Base-by-base conservation (phyloP, 2,888 invertebrate species). In the Terebella lapidaria region DNA sequence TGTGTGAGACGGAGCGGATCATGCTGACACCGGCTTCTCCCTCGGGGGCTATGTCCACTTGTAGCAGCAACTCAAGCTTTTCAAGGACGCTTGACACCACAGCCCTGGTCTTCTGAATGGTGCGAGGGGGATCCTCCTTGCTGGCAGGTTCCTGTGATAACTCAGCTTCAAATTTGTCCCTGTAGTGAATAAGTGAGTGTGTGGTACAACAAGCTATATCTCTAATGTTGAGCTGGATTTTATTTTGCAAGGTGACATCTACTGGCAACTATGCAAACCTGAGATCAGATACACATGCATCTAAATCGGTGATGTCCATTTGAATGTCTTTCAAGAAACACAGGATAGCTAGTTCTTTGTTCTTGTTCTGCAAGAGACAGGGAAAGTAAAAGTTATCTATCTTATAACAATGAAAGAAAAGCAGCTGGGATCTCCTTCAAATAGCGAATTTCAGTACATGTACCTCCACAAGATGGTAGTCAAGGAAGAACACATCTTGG, bases 381-480 rank as follows among this genome's bases (percentile, higher is more conserved):
- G 35, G 18, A 35, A n/a, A n/a, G n/a, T n/a, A n/a, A n/a, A n/a
- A n/a, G n/a, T n/a, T n/a, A n/a, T n/a, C n/a, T n/a, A n/a, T n/a
- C n/a, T n/a, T n/a, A n/a, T n/a, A n/a, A n/a, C n/a, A n/a, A n/a
- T n/a, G n/a, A n/a, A n/a, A n/a, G n/a, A n/a, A n/a, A n/a, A n/a
- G n/a, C n/a, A n/a, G n/a, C n/a, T n/a, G n/a, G n/a, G n/a, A n/a
- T n/a, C n/a, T n/a, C n/a, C n/a, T n/a, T n/a, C n/a, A n/a, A n/a
- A n/a, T n/a, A n/a, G n/a, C n/a, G n/a, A n/a, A n/a, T n/a, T n/a
- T n/a, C n/a, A n/a, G n/a, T n/a, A n/a, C n/a, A n/a, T n/a, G n/a
- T 42, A 77, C 77, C 69, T 79, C 79, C 24, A 72, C 71, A 30
- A 78, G 60, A 62, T 77, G 78, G 63, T 75, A 80, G 64, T 79